These are phyloP conservation scores for Epinotia ramella DNA, from an alignment of 2,888 invertebrate species.

Conservation along the genomic window DNA sequence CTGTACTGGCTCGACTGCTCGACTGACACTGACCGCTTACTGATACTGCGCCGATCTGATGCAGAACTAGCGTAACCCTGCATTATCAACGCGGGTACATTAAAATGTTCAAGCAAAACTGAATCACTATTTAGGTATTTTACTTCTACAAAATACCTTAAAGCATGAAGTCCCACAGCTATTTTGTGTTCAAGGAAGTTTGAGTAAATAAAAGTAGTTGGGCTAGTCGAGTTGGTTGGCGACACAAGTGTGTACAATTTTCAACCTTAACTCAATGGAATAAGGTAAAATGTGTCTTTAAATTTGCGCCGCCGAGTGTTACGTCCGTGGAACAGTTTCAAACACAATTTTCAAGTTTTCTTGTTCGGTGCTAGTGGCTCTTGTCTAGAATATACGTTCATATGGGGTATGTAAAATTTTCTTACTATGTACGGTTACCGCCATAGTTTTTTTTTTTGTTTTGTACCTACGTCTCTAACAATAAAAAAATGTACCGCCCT, in stretches of 20 bases:
- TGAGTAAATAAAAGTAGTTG: background rate
- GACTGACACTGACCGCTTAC: too few species aligned
- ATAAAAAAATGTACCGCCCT: too few species aligned
- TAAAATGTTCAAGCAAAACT: background rate
- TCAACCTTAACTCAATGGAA: background rate
- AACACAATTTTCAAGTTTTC: slow-evolving; percentile 4
- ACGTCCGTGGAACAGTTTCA: background rate
- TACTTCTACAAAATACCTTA: background rate
- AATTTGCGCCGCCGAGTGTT: background rate
- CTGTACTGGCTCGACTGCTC: too few species aligned
- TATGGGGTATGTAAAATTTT: too few species aligned
- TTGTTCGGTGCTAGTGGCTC: background rate
- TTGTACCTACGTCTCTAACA: too few species aligned
- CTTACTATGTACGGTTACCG: too few species aligned
- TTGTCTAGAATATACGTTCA: background rate
- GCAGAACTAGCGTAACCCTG: too few species aligned
- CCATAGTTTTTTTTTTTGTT: too few species aligned
- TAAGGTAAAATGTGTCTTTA: background rate
- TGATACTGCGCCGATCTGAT: too few species aligned
- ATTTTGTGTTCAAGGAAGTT: slow-evolving; percentile 1
- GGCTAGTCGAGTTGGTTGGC: background rate
- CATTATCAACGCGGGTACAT: too few species aligned
- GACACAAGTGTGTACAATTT: background rate
- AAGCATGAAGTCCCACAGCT: background rate
- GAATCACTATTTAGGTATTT: background rate